These are phyloP conservation scores for Epinotia ramella DNA, from an alignment of 2,888 invertebrate genomes.

Conservation along the genomic window DNA sequence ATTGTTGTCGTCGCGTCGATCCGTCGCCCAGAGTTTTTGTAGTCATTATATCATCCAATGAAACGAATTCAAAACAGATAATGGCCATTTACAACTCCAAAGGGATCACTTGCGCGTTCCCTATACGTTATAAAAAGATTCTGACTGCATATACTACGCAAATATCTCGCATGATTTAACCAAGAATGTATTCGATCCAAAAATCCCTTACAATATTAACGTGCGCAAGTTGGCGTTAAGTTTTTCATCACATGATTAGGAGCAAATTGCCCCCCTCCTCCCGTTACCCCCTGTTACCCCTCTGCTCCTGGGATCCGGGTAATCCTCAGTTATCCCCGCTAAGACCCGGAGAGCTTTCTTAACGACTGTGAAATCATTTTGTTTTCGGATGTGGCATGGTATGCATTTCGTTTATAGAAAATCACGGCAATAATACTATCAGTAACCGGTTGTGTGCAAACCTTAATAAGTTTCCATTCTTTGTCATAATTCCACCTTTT, in stretches of 20 bases:
- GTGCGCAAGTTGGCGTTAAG: slow-evolving; percentile 65
- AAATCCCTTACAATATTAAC: slow-evolving; percentile 27
- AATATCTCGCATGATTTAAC: too few species aligned
- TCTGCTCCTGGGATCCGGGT: slow-evolving; percentile 61
- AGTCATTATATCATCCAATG: not conserved
- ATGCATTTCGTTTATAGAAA: not conserved
- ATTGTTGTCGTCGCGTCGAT: too few species aligned
- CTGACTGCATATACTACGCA: too few species aligned
- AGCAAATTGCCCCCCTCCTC: slow-evolving; percentile 67
- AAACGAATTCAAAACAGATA: not conserved
- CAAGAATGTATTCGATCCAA: slow-evolving; percentile 1
- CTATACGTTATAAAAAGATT: too few species aligned
- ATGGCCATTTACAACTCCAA: not conserved
- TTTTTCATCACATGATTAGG: slow-evolving; percentile 83
- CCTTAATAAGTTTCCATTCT: too few species aligned
- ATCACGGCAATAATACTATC: too few species aligned
- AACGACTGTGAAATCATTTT: slow-evolving; percentile 47
- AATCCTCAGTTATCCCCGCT: slow-evolving; percentile 74
- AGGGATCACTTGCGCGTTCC: not conserved
- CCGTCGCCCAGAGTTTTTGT: too few species aligned
- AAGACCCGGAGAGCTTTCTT: slow-evolving; percentile 64
- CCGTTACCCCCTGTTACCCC: slow-evolving; percentile 48
- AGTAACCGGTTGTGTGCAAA: too few species aligned
- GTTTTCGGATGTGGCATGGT: slow-evolving; percentile 55
- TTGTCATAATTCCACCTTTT: too few species aligned